Conservation (phyloP, 2,888 invertebrate species). For the Eurytoma adleriae region DNA sequence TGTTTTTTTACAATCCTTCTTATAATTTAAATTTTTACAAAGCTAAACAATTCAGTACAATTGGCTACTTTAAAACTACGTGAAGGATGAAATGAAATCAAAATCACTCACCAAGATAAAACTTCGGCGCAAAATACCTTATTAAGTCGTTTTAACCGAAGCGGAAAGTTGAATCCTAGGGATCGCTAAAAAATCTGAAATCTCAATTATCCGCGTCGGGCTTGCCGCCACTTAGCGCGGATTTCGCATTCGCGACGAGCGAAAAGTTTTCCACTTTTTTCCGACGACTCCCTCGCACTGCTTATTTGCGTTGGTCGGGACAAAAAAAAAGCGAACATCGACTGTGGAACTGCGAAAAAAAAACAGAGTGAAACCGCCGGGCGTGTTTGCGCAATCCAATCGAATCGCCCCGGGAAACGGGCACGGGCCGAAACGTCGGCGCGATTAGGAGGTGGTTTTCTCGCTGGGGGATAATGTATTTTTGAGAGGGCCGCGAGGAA, state of each 20-base stretch:
- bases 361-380: too few relatives aligned
- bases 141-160: conserved; percentile 19
- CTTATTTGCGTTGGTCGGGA: conserved; percentile 25
- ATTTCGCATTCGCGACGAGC: conserved; percentile 38
- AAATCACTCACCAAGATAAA: conserved; percentile 11
- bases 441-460: too few relatives aligned
- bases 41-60: too few relatives aligned
- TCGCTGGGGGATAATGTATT: too few relatives aligned
- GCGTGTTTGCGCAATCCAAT: too few relatives aligned
- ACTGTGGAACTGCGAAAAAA: background rate
- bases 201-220: conserved; percentile 29
- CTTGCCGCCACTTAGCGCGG: conserved; percentile 11
- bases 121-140: conserved; percentile 17
- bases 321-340: background rate
- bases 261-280: conserved; percentile 42
- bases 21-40: too few relatives aligned
- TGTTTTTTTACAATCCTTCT: too few relatives aligned
- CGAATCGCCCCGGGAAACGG: too few relatives aligned
- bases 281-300: conserved; percentile 16
- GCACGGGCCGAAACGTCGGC: too few relatives aligned
- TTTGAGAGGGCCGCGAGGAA: too few relatives aligned
- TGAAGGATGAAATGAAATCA: too few relatives aligned
- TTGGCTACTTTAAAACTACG: too few relatives aligned
- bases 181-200: conserved; percentile 36
- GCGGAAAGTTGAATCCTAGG: background rate